A percentile compares a stretch with the other conserved stretches of the same genome.
phyloP scores from a whole-genome alignment of 1,140 invertebrate genomes.

The Pseudomyrmex pallidus region DNA sequence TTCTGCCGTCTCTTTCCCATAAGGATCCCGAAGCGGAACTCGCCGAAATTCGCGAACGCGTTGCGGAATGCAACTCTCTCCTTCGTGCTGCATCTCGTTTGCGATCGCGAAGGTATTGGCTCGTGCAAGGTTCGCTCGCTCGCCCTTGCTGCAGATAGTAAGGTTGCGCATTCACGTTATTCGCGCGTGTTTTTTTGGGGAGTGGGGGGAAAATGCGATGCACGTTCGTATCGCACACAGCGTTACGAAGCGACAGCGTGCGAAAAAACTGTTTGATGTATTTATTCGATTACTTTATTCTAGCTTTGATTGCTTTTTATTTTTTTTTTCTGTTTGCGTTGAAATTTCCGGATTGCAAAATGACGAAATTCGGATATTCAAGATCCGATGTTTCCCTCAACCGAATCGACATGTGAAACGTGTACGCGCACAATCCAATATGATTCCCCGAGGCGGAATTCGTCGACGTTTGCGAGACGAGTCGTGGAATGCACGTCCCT shows the following conservation, averaged over 20 bases:
- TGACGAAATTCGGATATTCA: no score
- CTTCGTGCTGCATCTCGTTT: background rate
- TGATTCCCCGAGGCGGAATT: conserved; percentile 35
- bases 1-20: conserved; percentile 8
- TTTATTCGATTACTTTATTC: no score
- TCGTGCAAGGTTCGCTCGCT: background rate
- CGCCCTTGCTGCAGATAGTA: background rate
- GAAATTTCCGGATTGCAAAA: no score
- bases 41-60: conserved; percentile 34
- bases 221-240: no score
- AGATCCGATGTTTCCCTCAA: background rate
- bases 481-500: conserved; percentile 57
- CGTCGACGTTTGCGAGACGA: conserved; percentile 32
- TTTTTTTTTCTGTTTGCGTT: no score
- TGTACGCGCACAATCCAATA: background rate
- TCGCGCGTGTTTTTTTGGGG: background rate
- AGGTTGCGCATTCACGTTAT: background rate
- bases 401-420: conserved; percentile 17
- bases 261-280: no score
- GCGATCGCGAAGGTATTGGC: background rate
- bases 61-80: conserved; percentile 22
- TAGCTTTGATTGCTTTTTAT: no score
- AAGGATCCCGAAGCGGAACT: background rate
- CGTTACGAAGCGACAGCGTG: no score
- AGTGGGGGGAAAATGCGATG: background rate